Conservation (phyloP, 2,113 vertebrate genomes). For the Piaya cayana region DNA sequence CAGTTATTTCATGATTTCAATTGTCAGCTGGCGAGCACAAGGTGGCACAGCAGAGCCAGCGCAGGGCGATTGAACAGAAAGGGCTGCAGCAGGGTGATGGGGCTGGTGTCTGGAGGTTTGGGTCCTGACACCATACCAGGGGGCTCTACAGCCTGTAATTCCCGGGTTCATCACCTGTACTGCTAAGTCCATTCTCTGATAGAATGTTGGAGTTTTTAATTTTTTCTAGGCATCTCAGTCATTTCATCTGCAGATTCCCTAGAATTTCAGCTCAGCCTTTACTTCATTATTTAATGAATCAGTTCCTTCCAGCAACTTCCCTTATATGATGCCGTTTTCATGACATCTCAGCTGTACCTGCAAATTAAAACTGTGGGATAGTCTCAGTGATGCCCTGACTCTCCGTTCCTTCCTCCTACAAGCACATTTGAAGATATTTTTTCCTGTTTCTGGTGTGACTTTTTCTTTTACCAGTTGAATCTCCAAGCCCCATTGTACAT, state of each 20-base stretch:
- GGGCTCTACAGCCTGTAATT: background rate
- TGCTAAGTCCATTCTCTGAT: background rate
- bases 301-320: background rate
- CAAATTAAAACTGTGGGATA: background rate
- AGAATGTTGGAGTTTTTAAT: background rate
- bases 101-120: background rate
- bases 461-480: background rate
- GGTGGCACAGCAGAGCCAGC: background rate
- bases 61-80: accelerated
- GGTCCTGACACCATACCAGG: background rate
- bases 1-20: accelerated
- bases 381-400: background rate
- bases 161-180: accelerated
- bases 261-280: background rate
- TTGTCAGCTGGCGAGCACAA: background rate
- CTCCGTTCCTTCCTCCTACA: background rate
- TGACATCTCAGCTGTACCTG: background rate
- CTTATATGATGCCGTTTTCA: background rate
- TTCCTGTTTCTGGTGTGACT: background rate
- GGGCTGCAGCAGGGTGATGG: background rate
- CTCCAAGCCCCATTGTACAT: background rate
- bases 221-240: background rate
- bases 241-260: background rate
- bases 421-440: background rate
- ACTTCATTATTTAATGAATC: background rate